Evolutionary conservation across 2,113 vertebrate species (phyloP).

Genomic region (Lycaon pictus): DNA sequence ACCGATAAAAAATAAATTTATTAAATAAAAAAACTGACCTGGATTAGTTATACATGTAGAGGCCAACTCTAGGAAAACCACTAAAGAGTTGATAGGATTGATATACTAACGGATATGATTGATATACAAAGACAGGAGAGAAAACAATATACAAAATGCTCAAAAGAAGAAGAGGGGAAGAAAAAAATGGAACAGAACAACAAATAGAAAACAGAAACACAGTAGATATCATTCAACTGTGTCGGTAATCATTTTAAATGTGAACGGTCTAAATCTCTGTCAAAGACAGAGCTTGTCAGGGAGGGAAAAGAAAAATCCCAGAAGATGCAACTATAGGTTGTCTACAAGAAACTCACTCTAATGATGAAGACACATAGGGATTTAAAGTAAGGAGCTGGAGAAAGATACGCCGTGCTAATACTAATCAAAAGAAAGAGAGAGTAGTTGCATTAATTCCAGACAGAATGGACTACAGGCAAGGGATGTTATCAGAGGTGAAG

Average conservation of each 20-base stretch:
- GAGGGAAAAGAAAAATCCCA: not conserved
- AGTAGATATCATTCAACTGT: not conserved
- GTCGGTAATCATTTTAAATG: not conserved
- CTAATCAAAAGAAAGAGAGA: not conserved
- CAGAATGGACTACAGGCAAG: no score
- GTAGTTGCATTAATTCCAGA: not conserved
- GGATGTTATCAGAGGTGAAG: no score
- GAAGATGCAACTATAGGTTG: fast-evolving
- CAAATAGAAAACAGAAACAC: not conserved
- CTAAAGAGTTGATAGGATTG: not conserved
- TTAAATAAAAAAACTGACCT: no score
- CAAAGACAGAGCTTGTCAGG: not conserved
- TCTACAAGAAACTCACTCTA: not conserved
- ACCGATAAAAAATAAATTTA: no score
- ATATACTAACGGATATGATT: no score
- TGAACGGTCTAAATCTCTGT: not conserved
- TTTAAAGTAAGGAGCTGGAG: not conserved
- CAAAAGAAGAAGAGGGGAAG: not conserved
- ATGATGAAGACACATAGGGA: not conserved
- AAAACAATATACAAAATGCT: not conserved
- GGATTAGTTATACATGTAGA: fast-evolving
- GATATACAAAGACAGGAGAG: not conserved
- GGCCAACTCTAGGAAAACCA: no score
- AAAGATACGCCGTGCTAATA: fast-evolving
- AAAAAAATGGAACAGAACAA: not conserved